Evolutionary conservation across 2,888 invertebrate genomes (phyloP).

Genomic region (Drosophila limbata): DNA sequence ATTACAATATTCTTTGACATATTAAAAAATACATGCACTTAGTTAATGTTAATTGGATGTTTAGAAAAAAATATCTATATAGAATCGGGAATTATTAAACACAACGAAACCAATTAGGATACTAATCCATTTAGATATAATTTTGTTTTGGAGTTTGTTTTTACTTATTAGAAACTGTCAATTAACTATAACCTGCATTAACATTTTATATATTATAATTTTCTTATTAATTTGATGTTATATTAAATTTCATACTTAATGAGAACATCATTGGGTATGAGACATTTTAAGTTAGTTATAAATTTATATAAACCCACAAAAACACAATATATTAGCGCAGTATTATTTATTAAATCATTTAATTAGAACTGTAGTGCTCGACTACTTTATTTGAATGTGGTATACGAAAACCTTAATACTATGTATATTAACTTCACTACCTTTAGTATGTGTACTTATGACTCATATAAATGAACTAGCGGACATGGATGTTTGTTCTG

Average conservation of each 20-base stretch:
- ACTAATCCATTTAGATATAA: background rate
- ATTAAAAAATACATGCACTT: background rate
- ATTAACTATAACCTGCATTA: background rate
- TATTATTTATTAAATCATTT: background rate
- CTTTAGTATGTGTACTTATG: background rate
- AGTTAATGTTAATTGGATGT: background rate
- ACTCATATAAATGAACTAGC: background rate
- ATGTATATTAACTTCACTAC: background rate
- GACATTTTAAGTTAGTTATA: background rate
- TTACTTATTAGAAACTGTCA: conserved; percentile 5
- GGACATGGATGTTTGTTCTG: background rate
- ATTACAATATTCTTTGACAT: background rate
- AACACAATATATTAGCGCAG: background rate
- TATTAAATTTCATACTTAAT: background rate
- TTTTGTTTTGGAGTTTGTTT: background rate
- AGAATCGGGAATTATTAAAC: background rate
- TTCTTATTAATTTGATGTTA: background rate
- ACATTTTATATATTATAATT: background rate
- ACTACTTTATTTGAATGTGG: conserved; percentile 7
- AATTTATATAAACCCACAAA: background rate
- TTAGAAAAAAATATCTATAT: background rate
- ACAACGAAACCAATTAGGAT: conserved; percentile 4
- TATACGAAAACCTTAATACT: conserved; percentile 3
- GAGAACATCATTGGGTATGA: background rate
- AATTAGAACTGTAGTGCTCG: conserved; percentile 2